Conservation (phyloP, 2,888 invertebrate genomes). For the Drosophila atroscutellata region DNA sequence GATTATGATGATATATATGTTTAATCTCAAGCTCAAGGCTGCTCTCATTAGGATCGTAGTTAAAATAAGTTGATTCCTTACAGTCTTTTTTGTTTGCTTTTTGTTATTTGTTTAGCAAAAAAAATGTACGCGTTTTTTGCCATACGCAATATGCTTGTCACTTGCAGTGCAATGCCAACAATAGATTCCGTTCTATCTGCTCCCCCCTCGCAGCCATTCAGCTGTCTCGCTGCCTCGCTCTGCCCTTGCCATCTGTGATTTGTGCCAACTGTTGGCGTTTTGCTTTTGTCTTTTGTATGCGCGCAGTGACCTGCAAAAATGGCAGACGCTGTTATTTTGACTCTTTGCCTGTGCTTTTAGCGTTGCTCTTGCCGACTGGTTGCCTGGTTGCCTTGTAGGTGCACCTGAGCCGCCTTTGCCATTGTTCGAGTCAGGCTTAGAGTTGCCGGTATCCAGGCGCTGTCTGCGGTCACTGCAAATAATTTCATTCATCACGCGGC, state of each 20-base stretch:
- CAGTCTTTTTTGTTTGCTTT: slow-evolving; percentile 5
- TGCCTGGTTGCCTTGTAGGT: slow-evolving; percentile 9
- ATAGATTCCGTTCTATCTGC: slow-evolving; percentile 33
- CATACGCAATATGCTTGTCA: slow-evolving; percentile 79
- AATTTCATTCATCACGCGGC: slow-evolving; percentile 66
- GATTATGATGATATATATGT: neutral
- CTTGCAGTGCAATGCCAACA: slow-evolving; percentile 71
- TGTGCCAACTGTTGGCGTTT: slow-evolving; percentile 74
- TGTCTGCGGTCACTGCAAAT: slow-evolving; percentile 58
- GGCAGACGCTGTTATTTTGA: slow-evolving; percentile 80
- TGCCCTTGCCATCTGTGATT: slow-evolving; percentile 56
- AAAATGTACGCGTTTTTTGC: slow-evolving; percentile 71
- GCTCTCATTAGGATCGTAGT: neutral
- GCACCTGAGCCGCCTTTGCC: slow-evolving; percentile 32
- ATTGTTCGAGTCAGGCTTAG: slow-evolving; percentile 22
- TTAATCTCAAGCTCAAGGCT: neutral
- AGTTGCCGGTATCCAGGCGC: neutral
- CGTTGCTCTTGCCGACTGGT: neutral
- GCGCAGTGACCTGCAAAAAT: slow-evolving; percentile 84
- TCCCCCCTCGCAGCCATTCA: neutral
- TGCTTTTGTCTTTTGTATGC: slow-evolving; percentile 77
- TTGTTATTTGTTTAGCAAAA: slow-evolving; percentile 20
- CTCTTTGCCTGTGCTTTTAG: slow-evolving; percentile 23
- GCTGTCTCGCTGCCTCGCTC: neutral
- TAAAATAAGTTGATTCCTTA: slow-evolving; percentile 37